These are phyloP conservation scores for Microcaecilia unicolor DNA, from an alignment of 2,797 vertebrate genomes.

Conservation along the genomic window DNA sequence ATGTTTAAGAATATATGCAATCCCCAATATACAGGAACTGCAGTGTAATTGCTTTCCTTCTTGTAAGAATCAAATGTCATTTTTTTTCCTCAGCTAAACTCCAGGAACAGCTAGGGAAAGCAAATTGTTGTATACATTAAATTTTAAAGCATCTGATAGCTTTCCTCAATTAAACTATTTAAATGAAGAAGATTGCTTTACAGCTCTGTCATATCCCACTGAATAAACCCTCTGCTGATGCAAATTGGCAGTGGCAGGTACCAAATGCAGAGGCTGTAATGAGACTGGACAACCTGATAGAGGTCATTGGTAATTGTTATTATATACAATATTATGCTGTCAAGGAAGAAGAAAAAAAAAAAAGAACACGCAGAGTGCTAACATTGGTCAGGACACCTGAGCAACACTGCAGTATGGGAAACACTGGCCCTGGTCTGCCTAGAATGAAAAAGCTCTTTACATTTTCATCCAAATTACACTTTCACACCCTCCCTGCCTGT, in stretches of 20 bases:
- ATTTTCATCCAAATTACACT: no score
- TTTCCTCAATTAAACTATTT: constrained; percentile 95
- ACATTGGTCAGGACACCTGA: constrained; percentile 33
- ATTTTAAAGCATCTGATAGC: constrained; percentile 88
- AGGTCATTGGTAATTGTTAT: constrained; percentile 86
- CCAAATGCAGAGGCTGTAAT: constrained; percentile 59
- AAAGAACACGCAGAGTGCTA: constrained; percentile 3
- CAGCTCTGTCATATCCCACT: constrained; percentile 84
- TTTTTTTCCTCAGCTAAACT: constrained; percentile 67
- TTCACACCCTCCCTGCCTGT: no score
- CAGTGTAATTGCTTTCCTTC: constrained; percentile 72
- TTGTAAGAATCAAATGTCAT: constrained; percentile 73
- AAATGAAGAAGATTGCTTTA: constrained; percentile 91
- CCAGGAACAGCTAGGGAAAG: constrained; percentile 58
- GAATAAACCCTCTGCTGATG: constrained; percentile 83
- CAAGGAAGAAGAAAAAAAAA: constrained; percentile 41
- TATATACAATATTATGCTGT: constrained; percentile 75
- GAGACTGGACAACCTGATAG: constrained; percentile 74
- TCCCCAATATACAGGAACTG: constrained; percentile 50
- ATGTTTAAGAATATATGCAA: constrained; percentile 72
- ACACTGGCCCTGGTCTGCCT: not conserved
- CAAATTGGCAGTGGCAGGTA: constrained; percentile 86
- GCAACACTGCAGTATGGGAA: not conserved
- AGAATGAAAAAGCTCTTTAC: no score
- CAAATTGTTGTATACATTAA: constrained; percentile 79